Evolutionary conservation across 2,113 vertebrate genomes (phyloP).

Genomic region (Sander vitreus): DNA sequence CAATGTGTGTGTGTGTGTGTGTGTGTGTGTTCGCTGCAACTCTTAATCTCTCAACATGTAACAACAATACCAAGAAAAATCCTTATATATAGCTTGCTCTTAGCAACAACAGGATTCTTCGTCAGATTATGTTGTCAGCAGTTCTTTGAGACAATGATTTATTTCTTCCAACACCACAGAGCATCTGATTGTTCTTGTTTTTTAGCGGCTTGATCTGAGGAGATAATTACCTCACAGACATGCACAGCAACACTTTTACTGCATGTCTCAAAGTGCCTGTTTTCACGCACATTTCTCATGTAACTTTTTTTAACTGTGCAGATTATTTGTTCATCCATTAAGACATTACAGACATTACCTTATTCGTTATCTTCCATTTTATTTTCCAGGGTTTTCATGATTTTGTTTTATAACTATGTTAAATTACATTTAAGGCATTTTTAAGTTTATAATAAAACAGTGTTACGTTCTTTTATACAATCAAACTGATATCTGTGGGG

Average conservation of each 20-base stretch:
- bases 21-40: background rate
- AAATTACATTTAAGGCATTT: background rate
- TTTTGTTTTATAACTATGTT: background rate
- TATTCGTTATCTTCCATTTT: background rate
- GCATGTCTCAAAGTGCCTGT: background rate
- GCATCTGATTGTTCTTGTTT: conserved; percentile 15
- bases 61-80: background rate
- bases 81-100: background rate
- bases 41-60: background rate
- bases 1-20: background rate
- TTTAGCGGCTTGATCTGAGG: conserved; percentile 26
- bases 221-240: conserved; percentile 31
- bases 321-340: conserved; percentile 13
- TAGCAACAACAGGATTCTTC: conserved; percentile 4
- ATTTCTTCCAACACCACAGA: background rate
- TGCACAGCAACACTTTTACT: background rate
- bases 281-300: conserved; percentile 6
- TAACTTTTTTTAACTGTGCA: background rate
- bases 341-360: background rate
- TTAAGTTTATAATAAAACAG: background rate
- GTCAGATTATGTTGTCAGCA: background rate
- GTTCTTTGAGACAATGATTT: conserved; percentile 37
- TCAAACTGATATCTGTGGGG: background rate
- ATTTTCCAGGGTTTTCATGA: background rate
- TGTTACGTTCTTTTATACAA: background rate